These are phyloP conservation scores for Murina feae DNA, from an alignment of 2,113 vertebrate genomes.

Conservation along the genomic window DNA sequence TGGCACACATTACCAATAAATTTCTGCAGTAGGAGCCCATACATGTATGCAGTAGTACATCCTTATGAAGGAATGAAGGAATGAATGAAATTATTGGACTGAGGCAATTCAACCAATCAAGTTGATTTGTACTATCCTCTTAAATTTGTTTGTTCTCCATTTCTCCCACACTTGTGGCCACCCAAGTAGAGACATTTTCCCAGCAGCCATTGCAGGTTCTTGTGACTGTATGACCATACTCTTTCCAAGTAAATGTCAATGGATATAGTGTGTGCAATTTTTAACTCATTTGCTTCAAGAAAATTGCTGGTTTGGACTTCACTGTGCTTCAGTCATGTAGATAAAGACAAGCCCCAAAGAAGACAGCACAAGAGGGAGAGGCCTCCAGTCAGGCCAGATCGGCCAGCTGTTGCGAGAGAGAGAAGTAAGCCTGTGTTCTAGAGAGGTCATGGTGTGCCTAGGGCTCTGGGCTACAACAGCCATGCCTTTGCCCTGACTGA, in stretches of 20 bases:
- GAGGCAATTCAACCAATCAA: not conserved
- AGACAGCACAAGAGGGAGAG: not conserved
- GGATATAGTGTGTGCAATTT: not conserved
- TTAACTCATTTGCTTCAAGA: slow-evolving; percentile 17
- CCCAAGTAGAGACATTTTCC: not conserved
- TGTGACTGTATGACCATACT: not conserved
- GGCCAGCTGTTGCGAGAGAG: not conserved
- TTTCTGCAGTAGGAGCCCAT: not conserved
- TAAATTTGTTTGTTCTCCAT: not conserved
- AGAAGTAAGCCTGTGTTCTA: not conserved
- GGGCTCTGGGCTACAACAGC: not conserved
- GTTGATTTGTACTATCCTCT: not conserved
- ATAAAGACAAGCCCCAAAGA: not conserved
- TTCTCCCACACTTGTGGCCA: not conserved
- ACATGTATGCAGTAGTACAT: not conserved
- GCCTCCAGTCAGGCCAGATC: not conserved
- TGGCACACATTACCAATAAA: not conserved
- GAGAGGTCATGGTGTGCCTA: not conserved
- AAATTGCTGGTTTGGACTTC: not conserved
- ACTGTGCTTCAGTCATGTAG: not conserved
- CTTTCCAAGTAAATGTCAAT: not conserved
- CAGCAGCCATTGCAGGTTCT: not conserved
- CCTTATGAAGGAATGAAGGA: no score
- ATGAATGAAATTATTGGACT: not conserved
- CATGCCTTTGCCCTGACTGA: not conserved